Evolutionary conservation across 2,797 vertebrate species (phyloP).

Genomic region (Lophotriccus pileatus): DNA sequence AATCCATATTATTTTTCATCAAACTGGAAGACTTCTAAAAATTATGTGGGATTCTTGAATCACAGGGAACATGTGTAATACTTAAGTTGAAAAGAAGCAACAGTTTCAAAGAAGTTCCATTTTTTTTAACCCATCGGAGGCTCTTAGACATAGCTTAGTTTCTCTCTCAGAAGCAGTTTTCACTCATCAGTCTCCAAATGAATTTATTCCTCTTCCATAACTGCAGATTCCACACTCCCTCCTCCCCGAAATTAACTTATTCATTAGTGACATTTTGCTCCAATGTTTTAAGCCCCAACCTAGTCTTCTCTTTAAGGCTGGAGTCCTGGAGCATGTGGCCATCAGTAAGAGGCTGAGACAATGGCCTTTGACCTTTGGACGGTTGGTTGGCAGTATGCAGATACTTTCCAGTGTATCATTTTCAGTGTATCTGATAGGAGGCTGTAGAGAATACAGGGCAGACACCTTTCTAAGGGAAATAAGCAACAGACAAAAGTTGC

Average conservation of each 20-base stretch:
- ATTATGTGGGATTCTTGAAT: not conserved
- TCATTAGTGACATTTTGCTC: not conserved
- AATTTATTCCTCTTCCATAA: not conserved
- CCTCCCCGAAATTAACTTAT: not conserved
- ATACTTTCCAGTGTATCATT: not conserved
- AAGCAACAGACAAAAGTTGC: not conserved
- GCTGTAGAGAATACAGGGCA: not conserved
- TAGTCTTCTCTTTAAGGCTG: not conserved
- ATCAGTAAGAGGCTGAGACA: not conserved
- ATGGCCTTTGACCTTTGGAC: not conserved
- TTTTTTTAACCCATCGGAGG: not conserved
- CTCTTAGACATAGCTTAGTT: not conserved
- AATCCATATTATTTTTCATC: not conserved
- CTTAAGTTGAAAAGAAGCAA: not conserved
- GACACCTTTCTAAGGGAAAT: not conserved
- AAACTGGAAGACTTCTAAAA: not conserved
- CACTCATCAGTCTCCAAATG: not conserved
- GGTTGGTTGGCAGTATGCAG: too few species aligned
- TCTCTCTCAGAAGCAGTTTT: not conserved
- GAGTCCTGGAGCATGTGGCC: accelerated
- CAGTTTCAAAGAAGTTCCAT: not conserved
- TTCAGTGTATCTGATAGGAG: not conserved
- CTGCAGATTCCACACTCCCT: not conserved
- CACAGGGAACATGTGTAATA: not conserved
- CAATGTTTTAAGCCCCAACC: not conserved